phyloP scores from a whole-genome alignment of 2,797 vertebrate species.

The Sebastes cheni region DNA sequence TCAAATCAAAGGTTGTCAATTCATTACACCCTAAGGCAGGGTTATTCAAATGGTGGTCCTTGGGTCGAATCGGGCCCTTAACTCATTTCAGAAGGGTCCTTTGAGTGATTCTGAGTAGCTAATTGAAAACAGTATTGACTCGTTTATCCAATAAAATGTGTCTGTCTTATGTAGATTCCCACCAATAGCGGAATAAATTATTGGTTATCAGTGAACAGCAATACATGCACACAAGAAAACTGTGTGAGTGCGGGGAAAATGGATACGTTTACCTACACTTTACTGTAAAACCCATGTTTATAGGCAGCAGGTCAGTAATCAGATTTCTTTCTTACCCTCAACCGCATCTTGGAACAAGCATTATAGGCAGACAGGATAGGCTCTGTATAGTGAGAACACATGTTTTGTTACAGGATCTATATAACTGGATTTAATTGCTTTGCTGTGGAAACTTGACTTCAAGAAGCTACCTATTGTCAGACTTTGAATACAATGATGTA shows the following conservation, averaged over 20 bases:
- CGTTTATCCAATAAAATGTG: conserved; percentile 30
- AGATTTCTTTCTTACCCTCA: background rate
- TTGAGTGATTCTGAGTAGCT: conserved; percentile 21
- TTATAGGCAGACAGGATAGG: too few relatives aligned
- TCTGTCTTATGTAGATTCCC: conserved; percentile 24
- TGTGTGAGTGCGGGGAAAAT: background rate
- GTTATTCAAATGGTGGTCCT: conserved; percentile 45
- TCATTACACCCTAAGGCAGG: conserved; percentile 22
- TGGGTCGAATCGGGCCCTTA: conserved; percentile 32
- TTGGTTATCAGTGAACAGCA: conserved; percentile 7
- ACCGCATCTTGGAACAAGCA: too few relatives aligned
- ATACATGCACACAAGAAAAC: background rate
- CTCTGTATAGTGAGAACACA: too few relatives aligned
- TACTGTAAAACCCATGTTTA: background rate
- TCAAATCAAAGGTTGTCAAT: conserved; percentile 51
- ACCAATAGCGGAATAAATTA: conserved; percentile 42
- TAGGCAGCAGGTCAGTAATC: background rate
- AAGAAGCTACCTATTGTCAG: background rate
- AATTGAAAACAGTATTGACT: conserved; percentile 60
- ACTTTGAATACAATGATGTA: background rate
- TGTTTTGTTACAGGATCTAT: too few relatives aligned
- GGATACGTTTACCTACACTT: background rate
- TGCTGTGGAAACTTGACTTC: background rate
- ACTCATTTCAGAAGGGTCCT: conserved; percentile 37
- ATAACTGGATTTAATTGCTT: background rate